Percentiles rank a stretch among this genome's conserved stretches.
Evolutionary conservation across 2,888 invertebrate species (phyloP).

Genomic region (Spialia ferax): DNA sequence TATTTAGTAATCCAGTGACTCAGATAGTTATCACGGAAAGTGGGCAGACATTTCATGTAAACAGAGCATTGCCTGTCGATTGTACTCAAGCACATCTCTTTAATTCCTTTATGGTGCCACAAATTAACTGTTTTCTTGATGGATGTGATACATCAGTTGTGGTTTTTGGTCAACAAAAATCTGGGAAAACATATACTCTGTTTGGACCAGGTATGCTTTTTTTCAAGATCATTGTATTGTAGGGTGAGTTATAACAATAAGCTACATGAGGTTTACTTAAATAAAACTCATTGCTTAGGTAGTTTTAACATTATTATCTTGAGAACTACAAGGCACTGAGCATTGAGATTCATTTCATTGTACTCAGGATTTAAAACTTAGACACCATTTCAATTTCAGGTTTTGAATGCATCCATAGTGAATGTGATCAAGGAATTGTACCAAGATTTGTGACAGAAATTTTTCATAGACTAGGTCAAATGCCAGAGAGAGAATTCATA

Average conservation of each 20-base stretch:
- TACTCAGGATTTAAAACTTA: neutral
- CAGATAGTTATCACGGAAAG: slow-evolving; percentile 87
- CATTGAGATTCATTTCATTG: neutral
- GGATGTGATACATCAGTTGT: slow-evolving; percentile 92
- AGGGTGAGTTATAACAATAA: neutral
- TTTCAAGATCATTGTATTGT: neutral
- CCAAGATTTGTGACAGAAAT: slow-evolving; percentile 91
- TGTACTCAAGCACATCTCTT: slow-evolving; percentile 89
- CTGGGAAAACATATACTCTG: slow-evolving; percentile 91
- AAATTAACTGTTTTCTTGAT: slow-evolving; percentile 89
- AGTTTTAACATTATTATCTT: neutral
- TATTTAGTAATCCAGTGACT: slow-evolving; percentile 86
- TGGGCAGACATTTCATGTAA: slow-evolving; percentile 85
- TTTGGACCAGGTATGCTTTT: slow-evolving; percentile 87
- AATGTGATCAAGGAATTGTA: slow-evolving; percentile 90
- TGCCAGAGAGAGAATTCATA: slow-evolving; percentile 88
- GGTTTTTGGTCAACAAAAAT: slow-evolving; percentile 88
- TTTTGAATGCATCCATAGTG: slow-evolving; percentile 86
- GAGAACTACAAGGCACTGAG: neutral
- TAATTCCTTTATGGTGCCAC: slow-evolving; percentile 88
- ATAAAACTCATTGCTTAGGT: neutral
- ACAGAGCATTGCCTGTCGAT: slow-evolving; percentile 84
- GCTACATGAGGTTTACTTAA: no score
- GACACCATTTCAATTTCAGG: slow-evolving; percentile 59
- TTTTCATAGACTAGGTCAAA: slow-evolving; percentile 88